These are phyloP conservation scores for Remorina albescens DNA, from an alignment of 2,797 vertebrate genomes.

Conservation along the genomic window DNA sequence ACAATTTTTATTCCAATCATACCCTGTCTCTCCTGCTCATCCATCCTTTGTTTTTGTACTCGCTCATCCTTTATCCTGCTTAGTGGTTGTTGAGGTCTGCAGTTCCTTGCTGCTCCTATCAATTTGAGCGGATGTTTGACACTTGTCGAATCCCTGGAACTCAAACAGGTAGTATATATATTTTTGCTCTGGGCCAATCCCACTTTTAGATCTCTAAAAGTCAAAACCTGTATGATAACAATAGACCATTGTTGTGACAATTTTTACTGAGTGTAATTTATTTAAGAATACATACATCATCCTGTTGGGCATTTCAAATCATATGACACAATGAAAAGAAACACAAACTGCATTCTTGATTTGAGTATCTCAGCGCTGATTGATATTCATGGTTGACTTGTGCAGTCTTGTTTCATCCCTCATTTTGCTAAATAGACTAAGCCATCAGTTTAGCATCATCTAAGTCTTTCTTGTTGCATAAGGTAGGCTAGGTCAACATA, in stretches of 20 bases:
- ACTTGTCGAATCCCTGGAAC: conserved; percentile 86
- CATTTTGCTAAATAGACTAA: background rate
- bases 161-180: conserved; percentile 81
- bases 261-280: background rate
- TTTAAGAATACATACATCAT: background rate
- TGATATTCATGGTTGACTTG: background rate
- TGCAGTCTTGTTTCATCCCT: background rate
- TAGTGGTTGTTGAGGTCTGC: conserved; percentile 91
- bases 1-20: conserved; percentile 15
- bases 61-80: conserved; percentile 57
- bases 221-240: conserved; percentile 1
- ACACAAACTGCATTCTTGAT: conserved; percentile 4
- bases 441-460: background rate
- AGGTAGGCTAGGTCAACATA: background rate
- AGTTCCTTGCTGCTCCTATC: conserved; percentile 88
- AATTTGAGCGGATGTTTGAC: conserved; percentile 87
- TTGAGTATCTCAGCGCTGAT: background rate
- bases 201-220: conserved; percentile 22
- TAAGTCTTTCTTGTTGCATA: background rate
- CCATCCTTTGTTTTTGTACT: conserved; percentile 22
- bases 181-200: conserved; percentile 33
- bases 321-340: conserved; percentile 4
- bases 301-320: background rate
- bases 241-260: background rate
- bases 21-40: conserved; percentile 11